Conservation (phyloP, 2,113 vertebrate genomes). For the Acrocephalus arundinaceus region DNA sequence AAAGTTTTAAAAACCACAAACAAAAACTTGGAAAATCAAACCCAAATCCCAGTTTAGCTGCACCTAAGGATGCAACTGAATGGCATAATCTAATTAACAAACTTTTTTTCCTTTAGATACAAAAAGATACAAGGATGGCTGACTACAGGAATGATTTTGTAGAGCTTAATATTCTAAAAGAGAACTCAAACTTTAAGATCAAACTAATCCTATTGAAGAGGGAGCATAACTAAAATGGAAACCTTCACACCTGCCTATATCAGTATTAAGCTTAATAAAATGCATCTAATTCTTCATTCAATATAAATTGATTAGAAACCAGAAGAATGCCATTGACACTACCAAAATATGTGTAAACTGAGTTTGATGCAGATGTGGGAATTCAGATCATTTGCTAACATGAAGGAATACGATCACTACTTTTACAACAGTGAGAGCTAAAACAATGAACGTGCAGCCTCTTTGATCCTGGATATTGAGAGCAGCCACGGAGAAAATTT, state of each 20-base stretch:
- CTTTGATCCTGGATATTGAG: background rate
- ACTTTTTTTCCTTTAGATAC: background rate
- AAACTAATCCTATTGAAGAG: slow-evolving; percentile 45
- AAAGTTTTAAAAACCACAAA: background rate
- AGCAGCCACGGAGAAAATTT: background rate
- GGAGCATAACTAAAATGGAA: slow-evolving; percentile 4
- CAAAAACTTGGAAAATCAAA: background rate
- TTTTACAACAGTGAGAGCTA: background rate
- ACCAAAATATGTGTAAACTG: background rate
- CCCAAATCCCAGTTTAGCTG: slow-evolving; percentile 8
- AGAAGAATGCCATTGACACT: background rate
- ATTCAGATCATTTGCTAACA: background rate
- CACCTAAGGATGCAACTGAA: slow-evolving; percentile 6
- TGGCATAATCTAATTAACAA: slow-evolving; percentile 48
- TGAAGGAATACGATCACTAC: background rate
- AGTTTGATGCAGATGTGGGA: background rate
- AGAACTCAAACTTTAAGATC: slow-evolving; percentile 11
- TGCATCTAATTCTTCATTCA: background rate
- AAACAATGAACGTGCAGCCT: background rate
- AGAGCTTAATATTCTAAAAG: background rate
- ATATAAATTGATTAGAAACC: background rate
- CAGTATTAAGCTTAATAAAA: slow-evolving; percentile 19
- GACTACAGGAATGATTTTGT: background rate
- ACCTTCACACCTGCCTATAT: background rate
- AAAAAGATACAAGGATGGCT: background rate